Evolutionary conservation across 1,140 invertebrate genomes (phyloP).

Genomic region (honey bee (Apis mellifera)): Amel_HAv3.1 CM009935.2:8323501-8324000

Average conservation of each 20-base stretch:
- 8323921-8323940: no score
- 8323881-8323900: not conserved
- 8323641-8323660: not conserved
- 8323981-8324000: no score
- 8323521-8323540: constrained; percentile 12
- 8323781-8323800: not conserved
- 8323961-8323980: no score
- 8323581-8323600: not conserved
- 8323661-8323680: not conserved
- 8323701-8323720: no score
- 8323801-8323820: no score
- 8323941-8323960: no score
- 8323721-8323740: not conserved
- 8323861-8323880: not conserved
- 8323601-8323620: not conserved
- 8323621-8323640: not conserved
- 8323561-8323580: constrained; percentile 15
- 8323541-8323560: not conserved
- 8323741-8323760: constrained; percentile 14
- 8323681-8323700: not conserved
- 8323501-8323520: not conserved
- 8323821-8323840: no score
- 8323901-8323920: not conserved
- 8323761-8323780: not conserved
- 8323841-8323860: no score